A percentile compares a stretch with the other conserved stretches of the same genome.
Evolutionary conservation across 23 tunicate genomes (phyloP).

Genomic region (Trididemnum clinides): DNA sequence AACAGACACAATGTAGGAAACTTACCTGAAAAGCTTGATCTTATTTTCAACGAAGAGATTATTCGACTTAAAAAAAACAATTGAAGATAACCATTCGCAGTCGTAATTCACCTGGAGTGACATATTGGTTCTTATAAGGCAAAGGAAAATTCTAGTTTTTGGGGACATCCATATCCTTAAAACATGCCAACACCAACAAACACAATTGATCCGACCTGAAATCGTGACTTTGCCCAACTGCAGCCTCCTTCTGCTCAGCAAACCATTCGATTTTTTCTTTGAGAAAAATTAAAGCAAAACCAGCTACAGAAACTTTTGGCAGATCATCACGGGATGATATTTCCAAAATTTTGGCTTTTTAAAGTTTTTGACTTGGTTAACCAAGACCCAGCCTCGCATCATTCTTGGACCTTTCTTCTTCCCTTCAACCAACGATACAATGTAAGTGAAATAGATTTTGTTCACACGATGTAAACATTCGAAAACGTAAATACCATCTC

Average conservation of each 20-base stretch:
- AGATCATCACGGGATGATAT: not conserved
- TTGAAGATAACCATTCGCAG: too few species aligned
- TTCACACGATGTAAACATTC: slow-evolving; percentile 25
- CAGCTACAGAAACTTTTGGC: not conserved
- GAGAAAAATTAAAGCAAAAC: not conserved
- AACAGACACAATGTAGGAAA: too few species aligned
- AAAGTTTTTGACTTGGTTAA: not conserved
- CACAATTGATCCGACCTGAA: not conserved
- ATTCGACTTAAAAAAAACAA: too few species aligned
- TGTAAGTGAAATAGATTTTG: slow-evolving; percentile 7
- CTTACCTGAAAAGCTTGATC: too few species aligned
- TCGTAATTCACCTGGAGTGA: too few species aligned
- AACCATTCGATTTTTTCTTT: not conserved
- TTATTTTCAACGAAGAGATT: too few species aligned
- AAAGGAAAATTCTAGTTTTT: too few species aligned
- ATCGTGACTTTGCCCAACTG: not conserved
- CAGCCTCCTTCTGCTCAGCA: not conserved
- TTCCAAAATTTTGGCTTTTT: not conserved
- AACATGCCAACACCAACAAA: not conserved
- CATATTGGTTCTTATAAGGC: too few species aligned
- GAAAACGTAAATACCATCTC: not conserved
- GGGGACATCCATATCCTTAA: too few species aligned
- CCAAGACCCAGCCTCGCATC: not conserved
- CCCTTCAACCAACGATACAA: slow-evolving; percentile 4
- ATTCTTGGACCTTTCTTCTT: not conserved